Evolutionary conservation across 1,140 invertebrate genomes (phyloP).

Genomic region (Trypoxylus dichotomus): DNA sequence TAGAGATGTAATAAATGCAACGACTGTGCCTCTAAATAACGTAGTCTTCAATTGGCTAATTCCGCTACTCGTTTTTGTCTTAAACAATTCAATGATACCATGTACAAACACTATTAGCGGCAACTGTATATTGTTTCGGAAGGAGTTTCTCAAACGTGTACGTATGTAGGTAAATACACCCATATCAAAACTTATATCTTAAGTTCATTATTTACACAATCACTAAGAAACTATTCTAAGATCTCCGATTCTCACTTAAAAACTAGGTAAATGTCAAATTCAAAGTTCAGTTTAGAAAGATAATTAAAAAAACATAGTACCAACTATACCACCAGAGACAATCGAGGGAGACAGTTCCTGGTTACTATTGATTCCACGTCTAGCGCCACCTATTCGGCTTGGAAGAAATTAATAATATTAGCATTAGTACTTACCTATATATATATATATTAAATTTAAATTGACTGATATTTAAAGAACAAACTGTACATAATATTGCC

Average conservation of each 20-base stretch:
- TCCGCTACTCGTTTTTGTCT: conserved; percentile 57
- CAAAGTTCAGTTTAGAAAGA: not conserved
- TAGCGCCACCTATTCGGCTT: too few species aligned
- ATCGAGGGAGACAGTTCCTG: too few species aligned
- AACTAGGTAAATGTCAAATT: not conserved
- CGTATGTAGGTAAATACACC: conserved; percentile 12
- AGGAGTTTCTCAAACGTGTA: conserved; percentile 37
- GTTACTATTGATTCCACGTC: too few species aligned
- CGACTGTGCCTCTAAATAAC: conserved; percentile 65
- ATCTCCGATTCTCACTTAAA: not conserved
- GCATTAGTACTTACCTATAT: too few species aligned
- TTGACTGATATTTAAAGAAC: too few species aligned
- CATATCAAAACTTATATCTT: not conserved
- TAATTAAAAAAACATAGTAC: not conserved
- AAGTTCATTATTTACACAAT: not conserved
- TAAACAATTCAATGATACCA: conserved; percentile 51
- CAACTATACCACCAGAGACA: not conserved
- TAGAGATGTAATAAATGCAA: conserved; percentile 68
- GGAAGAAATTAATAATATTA: too few species aligned
- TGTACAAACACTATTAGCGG: conserved; percentile 50
- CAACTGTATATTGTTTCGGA: conserved; percentile 46
- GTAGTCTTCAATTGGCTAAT: not conserved
- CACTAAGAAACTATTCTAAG: too few species aligned
- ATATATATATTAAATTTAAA: too few species aligned
- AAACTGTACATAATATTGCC: too few species aligned